phyloP scores from a whole-genome alignment of 2,113 vertebrate species.

The Oryzias javanicus region DNA sequence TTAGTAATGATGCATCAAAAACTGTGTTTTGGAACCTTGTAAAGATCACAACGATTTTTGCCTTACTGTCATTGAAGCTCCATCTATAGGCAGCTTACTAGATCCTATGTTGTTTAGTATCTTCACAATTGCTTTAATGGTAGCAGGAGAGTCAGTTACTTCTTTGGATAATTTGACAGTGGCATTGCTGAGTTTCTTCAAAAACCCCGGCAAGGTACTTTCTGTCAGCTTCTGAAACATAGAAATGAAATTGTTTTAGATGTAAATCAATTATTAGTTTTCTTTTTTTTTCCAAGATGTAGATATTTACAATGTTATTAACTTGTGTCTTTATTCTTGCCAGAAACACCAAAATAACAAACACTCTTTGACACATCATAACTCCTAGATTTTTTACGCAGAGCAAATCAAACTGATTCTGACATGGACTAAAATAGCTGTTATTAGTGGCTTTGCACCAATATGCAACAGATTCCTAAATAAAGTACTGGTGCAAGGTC shows the following conservation, averaged over 20 bases:
- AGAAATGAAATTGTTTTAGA: neutral
- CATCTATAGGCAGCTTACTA: rapidly evolving
- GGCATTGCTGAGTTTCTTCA: neutral
- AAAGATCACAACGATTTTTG: rapidly evolving
- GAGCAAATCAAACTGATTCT: too few species aligned
- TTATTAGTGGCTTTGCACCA: too few species aligned
- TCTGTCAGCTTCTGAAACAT: constrained; percentile 11
- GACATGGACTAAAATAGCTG: too few species aligned
- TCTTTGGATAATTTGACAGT: rapidly evolving
- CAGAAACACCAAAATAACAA: too few species aligned
- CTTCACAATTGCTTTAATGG: constrained; percentile 30
- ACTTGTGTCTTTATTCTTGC: too few species aligned
- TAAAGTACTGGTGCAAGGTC: too few species aligned
- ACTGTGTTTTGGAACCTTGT: neutral
- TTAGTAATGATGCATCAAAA: neutral
- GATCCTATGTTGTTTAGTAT: constrained; percentile 34
- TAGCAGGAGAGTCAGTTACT: constrained; percentile 28
- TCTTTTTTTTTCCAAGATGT: neutral
- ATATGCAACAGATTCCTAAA: too few species aligned
- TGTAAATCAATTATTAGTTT: rapidly evolving
- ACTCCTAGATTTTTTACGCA: too few species aligned
- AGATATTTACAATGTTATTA: too few species aligned
- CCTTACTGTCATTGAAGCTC: constrained; percentile 14
- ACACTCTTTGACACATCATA: too few species aligned
- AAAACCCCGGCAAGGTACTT: constrained; percentile 8